These are phyloP conservation scores for Agrotis puta DNA, from an alignment of 2,888 invertebrate species.

Conservation along the genomic window DNA sequence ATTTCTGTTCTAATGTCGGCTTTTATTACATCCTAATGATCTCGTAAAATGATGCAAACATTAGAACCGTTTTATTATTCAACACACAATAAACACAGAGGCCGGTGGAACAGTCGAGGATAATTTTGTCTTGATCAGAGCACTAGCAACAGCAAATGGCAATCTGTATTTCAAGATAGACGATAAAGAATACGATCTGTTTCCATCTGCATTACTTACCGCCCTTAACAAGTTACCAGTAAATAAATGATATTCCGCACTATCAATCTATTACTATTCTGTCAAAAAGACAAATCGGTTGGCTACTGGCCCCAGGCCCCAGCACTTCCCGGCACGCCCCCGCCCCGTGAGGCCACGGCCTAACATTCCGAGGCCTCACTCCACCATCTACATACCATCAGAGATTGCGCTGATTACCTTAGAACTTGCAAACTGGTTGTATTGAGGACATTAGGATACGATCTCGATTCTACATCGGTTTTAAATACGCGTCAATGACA, in stretches of 20 bases:
- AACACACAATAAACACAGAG: slow-evolving; percentile 35
- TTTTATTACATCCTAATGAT: slow-evolving; percentile 50
- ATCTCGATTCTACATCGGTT: slow-evolving; percentile 62
- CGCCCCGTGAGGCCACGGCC: slow-evolving; percentile 49
- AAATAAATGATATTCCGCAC: slow-evolving; percentile 21
- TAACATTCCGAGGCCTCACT: slow-evolving; percentile 63
- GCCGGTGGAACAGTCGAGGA: slow-evolving; percentile 7
- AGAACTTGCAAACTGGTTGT: slow-evolving; percentile 71
- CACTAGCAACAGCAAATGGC: not conserved
- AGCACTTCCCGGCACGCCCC: slow-evolving; percentile 46
- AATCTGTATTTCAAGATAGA: slow-evolving; percentile 7
- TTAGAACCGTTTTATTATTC: slow-evolving; percentile 30
- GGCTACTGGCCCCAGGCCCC: slow-evolving; percentile 31
- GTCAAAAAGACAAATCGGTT: slow-evolving; percentile 58
- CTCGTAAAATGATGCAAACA: slow-evolving; percentile 38
- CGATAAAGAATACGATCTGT: slow-evolving; percentile 10
- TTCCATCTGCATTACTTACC: slow-evolving; percentile 1
- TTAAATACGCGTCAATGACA: slow-evolving; percentile 62
- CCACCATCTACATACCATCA: slow-evolving; percentile 68
- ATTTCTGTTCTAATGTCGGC: slow-evolving; percentile 33
- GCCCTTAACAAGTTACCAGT: slow-evolving; percentile 15
- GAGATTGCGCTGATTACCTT: slow-evolving; percentile 74
- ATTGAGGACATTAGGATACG: slow-evolving; percentile 74
- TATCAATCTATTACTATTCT: slow-evolving; percentile 53
- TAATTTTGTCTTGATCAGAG: slow-evolving; percentile 18